A percentile compares a stretch with the other conserved stretches of the same genome.
Evolutionary conservation across 2,797 vertebrate species (phyloP).

Genomic region (Pampus argenteus): DNA sequence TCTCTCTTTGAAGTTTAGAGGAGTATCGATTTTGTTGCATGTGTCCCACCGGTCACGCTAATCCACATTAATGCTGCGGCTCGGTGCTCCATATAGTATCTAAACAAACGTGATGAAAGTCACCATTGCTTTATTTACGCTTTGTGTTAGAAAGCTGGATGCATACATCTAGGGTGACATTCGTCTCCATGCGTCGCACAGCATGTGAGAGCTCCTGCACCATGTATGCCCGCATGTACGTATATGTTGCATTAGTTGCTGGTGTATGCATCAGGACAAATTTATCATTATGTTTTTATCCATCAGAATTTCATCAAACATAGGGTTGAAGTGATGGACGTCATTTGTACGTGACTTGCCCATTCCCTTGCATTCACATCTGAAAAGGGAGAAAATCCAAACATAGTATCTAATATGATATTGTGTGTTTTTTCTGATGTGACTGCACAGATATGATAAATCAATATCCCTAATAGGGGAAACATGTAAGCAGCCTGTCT

Average conservation of each 20-base stretch:
- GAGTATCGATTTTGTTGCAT: conserved; percentile 42
- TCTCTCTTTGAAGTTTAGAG: conserved; percentile 43
- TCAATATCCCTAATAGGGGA: neutral
- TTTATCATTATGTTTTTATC: neutral
- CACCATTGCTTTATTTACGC: conserved; percentile 25
- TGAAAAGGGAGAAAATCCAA: neutral
- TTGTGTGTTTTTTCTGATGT: neutral
- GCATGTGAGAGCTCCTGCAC: neutral
- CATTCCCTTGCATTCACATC: neutral
- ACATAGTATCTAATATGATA: neutral
- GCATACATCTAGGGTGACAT: neutral
- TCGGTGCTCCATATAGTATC: conserved; percentile 24
- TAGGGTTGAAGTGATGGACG: neutral
- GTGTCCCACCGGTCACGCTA: conserved; percentile 29
- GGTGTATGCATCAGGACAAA: neutral
- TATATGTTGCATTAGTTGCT: neutral
- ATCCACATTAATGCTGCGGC: conserved; percentile 42
- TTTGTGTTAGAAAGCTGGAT: neutral
- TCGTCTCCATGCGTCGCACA: neutral
- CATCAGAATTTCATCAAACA: neutral
- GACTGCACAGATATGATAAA: neutral
- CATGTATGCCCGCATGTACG: neutral
- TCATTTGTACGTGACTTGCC: neutral
- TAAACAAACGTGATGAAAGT: conserved; percentile 50
- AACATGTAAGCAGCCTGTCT: conserved; percentile 1